A percentile compares a stretch with the other conserved stretches of the same genome.
phyloP scores from a whole-genome alignment of 2,113 vertebrate species.

The Parus major region DNA sequence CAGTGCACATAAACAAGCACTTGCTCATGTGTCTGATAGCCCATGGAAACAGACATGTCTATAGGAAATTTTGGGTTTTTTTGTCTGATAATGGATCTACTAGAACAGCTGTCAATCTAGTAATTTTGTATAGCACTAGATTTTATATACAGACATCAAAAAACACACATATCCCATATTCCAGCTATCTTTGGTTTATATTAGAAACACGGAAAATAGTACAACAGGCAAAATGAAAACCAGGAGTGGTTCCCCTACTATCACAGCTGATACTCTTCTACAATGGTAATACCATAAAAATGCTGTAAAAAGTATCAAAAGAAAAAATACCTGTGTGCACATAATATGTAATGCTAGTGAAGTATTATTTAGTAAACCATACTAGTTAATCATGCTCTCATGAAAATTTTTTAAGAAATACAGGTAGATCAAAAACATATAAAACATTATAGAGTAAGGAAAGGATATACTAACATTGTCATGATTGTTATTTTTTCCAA shows the following conservation, averaged over 20 bases:
- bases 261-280: not conserved
- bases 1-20: not conserved
- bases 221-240: not conserved
- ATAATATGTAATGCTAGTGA: not conserved
- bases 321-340: not conserved
- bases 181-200: not conserved
- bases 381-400: not conserved
- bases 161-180: not conserved
- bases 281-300: not conserved
- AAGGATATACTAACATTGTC: not conserved
- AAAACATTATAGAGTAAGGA: not conserved
- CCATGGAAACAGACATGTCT: not conserved
- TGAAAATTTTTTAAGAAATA: not conserved
- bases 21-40: not conserved
- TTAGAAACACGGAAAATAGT: not conserved
- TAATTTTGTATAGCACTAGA: not conserved
- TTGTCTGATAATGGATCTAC: not conserved
- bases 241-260: not conserved
- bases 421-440: not conserved
- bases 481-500: not conserved
- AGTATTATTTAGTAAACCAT: not conserved
- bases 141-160: not conserved
- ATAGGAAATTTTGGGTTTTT: not conserved
- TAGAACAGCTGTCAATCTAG: not conserved
- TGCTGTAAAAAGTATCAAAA: not conserved